Base-by-base conservation (phyloP, 2,113 vertebrate species). In the Corydoras maculifer region DNA sequence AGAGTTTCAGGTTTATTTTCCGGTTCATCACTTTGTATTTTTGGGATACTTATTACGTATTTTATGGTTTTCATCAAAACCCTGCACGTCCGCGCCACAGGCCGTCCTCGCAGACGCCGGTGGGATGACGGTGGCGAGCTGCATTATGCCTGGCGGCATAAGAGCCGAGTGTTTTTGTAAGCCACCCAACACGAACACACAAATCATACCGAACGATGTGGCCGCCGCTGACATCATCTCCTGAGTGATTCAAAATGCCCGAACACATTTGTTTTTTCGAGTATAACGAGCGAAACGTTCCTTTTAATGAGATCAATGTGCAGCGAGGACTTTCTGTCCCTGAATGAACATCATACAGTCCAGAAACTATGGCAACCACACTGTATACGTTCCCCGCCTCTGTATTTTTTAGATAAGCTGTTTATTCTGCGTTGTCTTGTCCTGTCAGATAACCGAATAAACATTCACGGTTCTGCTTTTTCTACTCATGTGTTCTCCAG, bases 401-500 rank as follows among this genome's bases (percentile, higher is more conserved):
- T 51, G 57, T 53, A 48, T 68, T 53, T 3, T 72, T 65, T 53
- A 65, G 14, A 51, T 48, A 64, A 13, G 35, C 66, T 18, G 15
- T 69, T 61, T 32, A 58, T 75, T 43, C 35, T 43, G 35, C 35
- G 15, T 11, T 58, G 18, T 18, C 30, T 60, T 53, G 29, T 1
- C 58, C 5, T 58, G 25, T n/a, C 58, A 25, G 9, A 49, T 65
- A 8, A 60, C 2, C 10, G 30, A 11, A 3, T 48, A 14, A 13
- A 69, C 11, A 64, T 59, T 4, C 35, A 43, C 18, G 18, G 11
- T 62, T 35, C 14, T 32, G 57, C 29, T 58, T 61, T 76, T 18
- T 68, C 18, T 59, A 55, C 58, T 60, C 15, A 69, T 5, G 50
- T 63, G 79, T 79, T 82, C 72, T 58, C 7, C 82, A 96, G 94